Evolutionary conservation across 2,797 vertebrate species (phyloP), one percentile per base, ranked within the genome.

Genomic region (Sciurus vulgaris): DNA sequence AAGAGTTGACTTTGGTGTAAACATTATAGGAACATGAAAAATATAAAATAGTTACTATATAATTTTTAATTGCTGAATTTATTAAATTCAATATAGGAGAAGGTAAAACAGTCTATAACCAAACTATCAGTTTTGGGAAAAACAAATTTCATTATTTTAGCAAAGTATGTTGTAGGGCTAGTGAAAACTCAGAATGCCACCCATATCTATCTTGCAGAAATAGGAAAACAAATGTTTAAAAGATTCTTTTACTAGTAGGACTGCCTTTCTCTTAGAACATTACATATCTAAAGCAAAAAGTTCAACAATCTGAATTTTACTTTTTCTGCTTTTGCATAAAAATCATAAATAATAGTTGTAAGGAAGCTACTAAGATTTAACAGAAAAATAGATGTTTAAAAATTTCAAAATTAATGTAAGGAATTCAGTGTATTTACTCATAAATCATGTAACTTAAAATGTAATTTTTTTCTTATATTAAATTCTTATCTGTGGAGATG

Each of bases 331-430:
- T 77, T 56, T 83, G 28, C 30, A 83, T 59, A 81, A 47, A 81
- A 85, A 44, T 38, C 30, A 84, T 49, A 93, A 90, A 83, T 67
- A 67, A 67, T 28, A 78, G 38, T 69, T 59, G 17, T 77, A 94
- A 96, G 56, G 24, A 96, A 88, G 18, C 28, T 73, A 79, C n/a
- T 56, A 54, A 72, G 65, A 86, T 35, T 94, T 22, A 82, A 47
- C 72, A 47, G 56, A 89, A 74, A 92, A 76, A 69, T 24, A 33
- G n/a, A 44, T 54, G 3, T 11, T 77, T 78, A 49, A 65, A 79
- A 4, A 63, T 70, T 92, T 85, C 20, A 65, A 81, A 93, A 88
- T 77, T 76, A 63, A 54, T 63, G 24, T 70, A 89, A 91, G 20
- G 9, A 92, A 86, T 76, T 63, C 24, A 20, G 9, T 47, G 79